Percentiles rank a stretch among this genome's conserved stretches.
phyloP scores from a whole-genome alignment of 2,797 vertebrate species.

The Neopelma chrysocephalum region DNA sequence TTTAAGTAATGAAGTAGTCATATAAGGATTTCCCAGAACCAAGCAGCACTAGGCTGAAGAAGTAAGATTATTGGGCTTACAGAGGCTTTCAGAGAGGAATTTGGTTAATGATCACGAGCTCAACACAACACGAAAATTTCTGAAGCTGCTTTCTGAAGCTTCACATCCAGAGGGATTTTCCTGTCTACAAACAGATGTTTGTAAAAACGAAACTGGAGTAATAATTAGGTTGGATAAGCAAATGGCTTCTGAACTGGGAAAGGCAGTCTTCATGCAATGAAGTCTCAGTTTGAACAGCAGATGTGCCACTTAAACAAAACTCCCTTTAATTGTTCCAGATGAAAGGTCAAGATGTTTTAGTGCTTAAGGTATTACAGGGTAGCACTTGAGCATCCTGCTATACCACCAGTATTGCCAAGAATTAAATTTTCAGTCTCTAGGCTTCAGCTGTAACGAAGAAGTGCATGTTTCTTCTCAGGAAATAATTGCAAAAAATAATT shows the following conservation, averaged over 20 bases:
- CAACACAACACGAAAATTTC: neutral
- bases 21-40: neutral
- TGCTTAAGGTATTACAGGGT: neutral
- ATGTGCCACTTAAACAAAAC: constrained; percentile 26
- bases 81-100: neutral
- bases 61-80: neutral
- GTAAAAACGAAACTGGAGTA: constrained; percentile 9
- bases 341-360: constrained; percentile 27
- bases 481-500: neutral
- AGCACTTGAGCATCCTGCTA: neutral
- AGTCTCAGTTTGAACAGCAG: constrained; percentile 51
- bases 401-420: neutral
- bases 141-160: neutral
- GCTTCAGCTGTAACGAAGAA: neutral
- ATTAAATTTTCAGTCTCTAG: neutral
- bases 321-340: constrained; percentile 40
- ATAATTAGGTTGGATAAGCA: constrained; percentile 49
- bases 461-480: neutral
- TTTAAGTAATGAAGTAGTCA: neutral
- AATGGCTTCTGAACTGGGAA: constrained; percentile 26
- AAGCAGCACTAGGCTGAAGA: neutral
- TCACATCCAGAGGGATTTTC: neutral
- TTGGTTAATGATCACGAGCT: neutral
- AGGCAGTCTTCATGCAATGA: neutral
- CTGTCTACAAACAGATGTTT: constrained; percentile 34